phyloP scores from a whole-genome alignment of 2,797 vertebrate species.

The Odontamblyopus lacepedii region DNA sequence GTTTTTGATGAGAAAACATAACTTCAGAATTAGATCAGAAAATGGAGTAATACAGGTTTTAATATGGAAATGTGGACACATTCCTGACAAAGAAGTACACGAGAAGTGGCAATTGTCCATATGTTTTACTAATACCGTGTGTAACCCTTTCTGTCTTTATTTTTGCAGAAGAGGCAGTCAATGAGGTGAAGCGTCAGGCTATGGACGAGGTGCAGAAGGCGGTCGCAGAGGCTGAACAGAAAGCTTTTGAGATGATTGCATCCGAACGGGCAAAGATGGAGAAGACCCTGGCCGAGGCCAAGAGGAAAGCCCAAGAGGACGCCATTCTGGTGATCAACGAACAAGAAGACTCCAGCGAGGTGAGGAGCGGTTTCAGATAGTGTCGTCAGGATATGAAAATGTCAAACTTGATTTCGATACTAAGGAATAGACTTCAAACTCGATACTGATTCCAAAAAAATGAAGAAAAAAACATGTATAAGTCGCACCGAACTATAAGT shows the following conservation, averaged over 20 bases:
- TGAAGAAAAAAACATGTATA: no score
- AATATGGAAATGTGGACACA: background rate
- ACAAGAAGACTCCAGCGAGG: slow-evolving; percentile 97
- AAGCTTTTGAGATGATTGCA: slow-evolving; percentile 97
- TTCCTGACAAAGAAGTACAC: background rate
- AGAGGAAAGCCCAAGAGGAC: slow-evolving; percentile 93
- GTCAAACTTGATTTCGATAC: no score
- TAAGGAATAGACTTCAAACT: no score
- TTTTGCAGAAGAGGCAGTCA: slow-evolving; percentile 91
- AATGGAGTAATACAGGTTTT: no score
- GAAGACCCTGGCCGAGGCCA: slow-evolving; percentile 93
- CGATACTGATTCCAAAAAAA: no score
- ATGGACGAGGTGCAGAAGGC: slow-evolving; percentile 99
- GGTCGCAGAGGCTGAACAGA: slow-evolving; percentile 95
- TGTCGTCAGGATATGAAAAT: no score
- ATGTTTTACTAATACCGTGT: background rate
- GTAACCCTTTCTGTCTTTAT: background rate
- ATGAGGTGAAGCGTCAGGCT: slow-evolving; percentile 98
- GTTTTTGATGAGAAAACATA: no score
- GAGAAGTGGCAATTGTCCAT: background rate
- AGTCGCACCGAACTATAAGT: no score
- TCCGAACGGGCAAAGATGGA: slow-evolving; percentile 96
- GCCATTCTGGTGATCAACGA: slow-evolving; percentile 95
- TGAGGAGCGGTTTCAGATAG: slow-evolving; percentile 53
- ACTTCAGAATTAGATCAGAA: no score